Conservation (phyloP, 2,113 vertebrate genomes). For the Protomyctophum bolini region DNA sequence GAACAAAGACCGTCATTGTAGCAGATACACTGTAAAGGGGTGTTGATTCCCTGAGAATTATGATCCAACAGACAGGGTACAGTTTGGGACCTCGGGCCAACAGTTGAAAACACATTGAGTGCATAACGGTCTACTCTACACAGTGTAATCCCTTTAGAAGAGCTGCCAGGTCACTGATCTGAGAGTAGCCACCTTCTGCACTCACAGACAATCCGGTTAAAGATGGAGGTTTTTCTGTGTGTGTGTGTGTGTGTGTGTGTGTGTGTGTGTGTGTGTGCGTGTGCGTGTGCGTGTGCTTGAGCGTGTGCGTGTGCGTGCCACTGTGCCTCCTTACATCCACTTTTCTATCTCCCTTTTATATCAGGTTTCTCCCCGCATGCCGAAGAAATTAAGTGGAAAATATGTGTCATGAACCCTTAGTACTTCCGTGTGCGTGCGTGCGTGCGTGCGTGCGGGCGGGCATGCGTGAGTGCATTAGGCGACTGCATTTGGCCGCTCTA, state of each 20-base stretch:
- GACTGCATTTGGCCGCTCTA: neutral
- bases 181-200: constrained; percentile 51
- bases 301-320: neutral
- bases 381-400: no score
- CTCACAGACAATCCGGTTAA: constrained; percentile 60
- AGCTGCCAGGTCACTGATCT: constrained; percentile 46
- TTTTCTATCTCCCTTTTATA: neutral
- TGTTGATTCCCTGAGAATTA: constrained; percentile 41
- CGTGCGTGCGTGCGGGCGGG: neutral
- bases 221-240: constrained; percentile 3
- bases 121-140: constrained; percentile 49
- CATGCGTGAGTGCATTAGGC: neutral
- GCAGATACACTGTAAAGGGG: constrained; percentile 13
- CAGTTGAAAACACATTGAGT: constrained; percentile 52
- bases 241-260: constrained; percentile 8
- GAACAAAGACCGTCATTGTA: constrained; percentile 1
- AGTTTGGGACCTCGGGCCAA: constrained; percentile 30
- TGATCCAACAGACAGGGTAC: constrained; percentile 19
- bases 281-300: neutral
- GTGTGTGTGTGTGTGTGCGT: neutral
- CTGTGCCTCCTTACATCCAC: neutral
- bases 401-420: no score
- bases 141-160: constrained; percentile 65
- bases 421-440: neutral
- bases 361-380: no score